These are phyloP conservation scores for Apantesis nais DNA, from an alignment of 2,888 invertebrate species.

Conservation along the genomic window DNA sequence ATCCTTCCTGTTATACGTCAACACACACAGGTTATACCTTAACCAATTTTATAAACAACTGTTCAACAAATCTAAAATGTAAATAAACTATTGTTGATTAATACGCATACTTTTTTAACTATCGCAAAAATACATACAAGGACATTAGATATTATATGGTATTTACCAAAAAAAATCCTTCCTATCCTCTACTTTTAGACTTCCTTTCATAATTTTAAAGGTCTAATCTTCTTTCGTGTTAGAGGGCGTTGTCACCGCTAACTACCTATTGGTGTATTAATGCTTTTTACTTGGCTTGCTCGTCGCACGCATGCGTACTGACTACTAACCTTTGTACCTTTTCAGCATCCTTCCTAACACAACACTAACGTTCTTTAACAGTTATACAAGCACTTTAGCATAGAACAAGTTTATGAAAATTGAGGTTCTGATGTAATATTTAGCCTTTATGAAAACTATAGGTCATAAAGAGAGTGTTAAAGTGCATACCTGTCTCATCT, in stretches of 20 bases:
- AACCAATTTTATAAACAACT: not conserved
- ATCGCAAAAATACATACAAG: not conserved
- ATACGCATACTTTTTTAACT: not conserved
- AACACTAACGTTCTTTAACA: constrained; percentile 66
- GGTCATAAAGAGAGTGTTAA: constrained; percentile 19
- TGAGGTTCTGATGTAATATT: constrained; percentile 6
- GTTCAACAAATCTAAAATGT: not conserved
- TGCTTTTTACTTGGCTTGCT: constrained; percentile 78
- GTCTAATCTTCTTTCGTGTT: constrained; percentile 35
- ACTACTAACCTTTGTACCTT: constrained; percentile 83
- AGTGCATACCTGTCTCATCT: constrained; percentile 68
- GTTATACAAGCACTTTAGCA: constrained; percentile 53
- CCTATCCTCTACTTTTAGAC: constrained; percentile 33
- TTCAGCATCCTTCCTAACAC: constrained; percentile 83
- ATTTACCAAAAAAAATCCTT: too few species aligned
- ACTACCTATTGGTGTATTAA: constrained; percentile 66
- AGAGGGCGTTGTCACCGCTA: constrained; percentile 73
- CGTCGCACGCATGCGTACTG: constrained; percentile 81
- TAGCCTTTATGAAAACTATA: constrained; percentile 26
- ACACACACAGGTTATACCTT: not conserved
- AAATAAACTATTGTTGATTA: not conserved
- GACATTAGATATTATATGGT: too few species aligned
- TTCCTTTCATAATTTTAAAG: constrained; percentile 50
- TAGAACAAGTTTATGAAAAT: constrained; percentile 5
- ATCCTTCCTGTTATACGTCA: not conserved